phyloP scores from a whole-genome alignment of 1,140 invertebrate genomes.

The Epicauta chinensis region DNA sequence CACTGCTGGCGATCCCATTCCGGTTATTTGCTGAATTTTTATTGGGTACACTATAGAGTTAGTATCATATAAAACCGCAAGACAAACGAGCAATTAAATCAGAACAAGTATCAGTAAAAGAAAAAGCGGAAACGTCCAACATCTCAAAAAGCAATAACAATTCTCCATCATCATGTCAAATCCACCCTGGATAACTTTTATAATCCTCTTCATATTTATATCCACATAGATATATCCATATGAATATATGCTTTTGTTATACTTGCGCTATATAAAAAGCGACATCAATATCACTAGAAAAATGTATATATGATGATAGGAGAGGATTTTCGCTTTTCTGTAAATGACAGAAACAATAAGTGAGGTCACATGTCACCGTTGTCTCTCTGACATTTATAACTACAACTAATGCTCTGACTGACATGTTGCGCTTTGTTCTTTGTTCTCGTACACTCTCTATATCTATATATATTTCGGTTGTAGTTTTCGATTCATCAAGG shows the following conservation, averaged over 20 bases:
- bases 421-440: constrained; percentile 32
- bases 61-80: constrained; percentile 22
- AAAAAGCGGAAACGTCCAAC: constrained; percentile 15
- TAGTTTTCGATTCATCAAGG: constrained; percentile 14
- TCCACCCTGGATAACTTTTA: constrained; percentile 9
- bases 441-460: constrained; percentile 15
- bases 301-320: constrained; percentile 2
- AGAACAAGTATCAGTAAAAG: constrained; percentile 17
- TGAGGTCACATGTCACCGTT: constrained; percentile 22
- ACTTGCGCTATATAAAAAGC: constrained; percentile 23
- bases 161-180: constrained; percentile 18
- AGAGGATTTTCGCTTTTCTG: constrained; percentile 4
- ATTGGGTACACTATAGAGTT: constrained; percentile 10
- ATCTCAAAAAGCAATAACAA: constrained; percentile 11
- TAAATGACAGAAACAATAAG: constrained; percentile 30
- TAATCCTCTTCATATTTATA: constrained; percentile 6
- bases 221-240: not conserved
- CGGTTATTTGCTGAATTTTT: constrained; percentile 17
- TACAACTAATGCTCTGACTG: constrained; percentile 27
- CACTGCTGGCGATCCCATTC: too few relatives aligned
- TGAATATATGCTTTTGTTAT: not conserved
- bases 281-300: constrained; percentile 23
- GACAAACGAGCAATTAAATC: constrained; percentile 31
- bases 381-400: constrained; percentile 31
- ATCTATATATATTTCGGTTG: not conserved